Percentiles rank a stretch among this genome's conserved stretches.
These are phyloP conservation scores for Drepana falcataria DNA, from an alignment of 2,888 invertebrate genomes.

Conservation along the genomic window DNA sequence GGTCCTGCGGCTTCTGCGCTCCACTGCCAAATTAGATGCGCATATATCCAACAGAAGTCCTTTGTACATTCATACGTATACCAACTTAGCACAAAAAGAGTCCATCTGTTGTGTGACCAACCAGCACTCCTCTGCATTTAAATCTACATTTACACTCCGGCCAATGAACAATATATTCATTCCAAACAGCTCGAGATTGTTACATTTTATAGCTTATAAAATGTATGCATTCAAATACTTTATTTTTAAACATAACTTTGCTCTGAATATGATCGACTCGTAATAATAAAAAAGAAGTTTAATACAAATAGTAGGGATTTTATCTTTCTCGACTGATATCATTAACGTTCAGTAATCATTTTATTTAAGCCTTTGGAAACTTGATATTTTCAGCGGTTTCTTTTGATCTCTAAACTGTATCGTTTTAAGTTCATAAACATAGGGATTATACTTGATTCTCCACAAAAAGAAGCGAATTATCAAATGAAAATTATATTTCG, in stretches of 20 bases:
- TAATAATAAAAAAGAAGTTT: conserved; percentile 9
- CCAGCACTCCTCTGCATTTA: conserved; percentile 4
- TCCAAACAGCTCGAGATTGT: not conserved
- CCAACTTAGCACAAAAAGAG: conserved; percentile 3
- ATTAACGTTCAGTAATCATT: not conserved
- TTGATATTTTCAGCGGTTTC: not conserved
- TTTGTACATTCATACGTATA: conserved; percentile 17
- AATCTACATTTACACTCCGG: not conserved
- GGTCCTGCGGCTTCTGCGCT: conserved; percentile 43
- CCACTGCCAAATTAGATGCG: conserved; percentile 68
- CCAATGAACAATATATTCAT: conserved; percentile 13
- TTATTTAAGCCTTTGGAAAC: not conserved
- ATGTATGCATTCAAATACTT: not conserved
- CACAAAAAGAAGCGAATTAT: not conserved
- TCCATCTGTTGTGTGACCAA: conserved; percentile 4
- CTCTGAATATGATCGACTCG: not conserved
- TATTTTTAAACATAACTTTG: not conserved
- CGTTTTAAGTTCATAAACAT: not conserved
- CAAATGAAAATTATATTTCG: conserved; percentile 6
- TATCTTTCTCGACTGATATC: conserved; percentile 2
- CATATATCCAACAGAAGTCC: conserved; percentile 50
- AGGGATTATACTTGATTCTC: not conserved
- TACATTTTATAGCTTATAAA: not conserved
- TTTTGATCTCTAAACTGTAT: not conserved
- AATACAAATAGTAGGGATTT: conserved; percentile 9